These are phyloP conservation scores for Pavo muticus DNA, from an alignment of 2,113 vertebrate genomes.

Conservation along the genomic window DNA sequence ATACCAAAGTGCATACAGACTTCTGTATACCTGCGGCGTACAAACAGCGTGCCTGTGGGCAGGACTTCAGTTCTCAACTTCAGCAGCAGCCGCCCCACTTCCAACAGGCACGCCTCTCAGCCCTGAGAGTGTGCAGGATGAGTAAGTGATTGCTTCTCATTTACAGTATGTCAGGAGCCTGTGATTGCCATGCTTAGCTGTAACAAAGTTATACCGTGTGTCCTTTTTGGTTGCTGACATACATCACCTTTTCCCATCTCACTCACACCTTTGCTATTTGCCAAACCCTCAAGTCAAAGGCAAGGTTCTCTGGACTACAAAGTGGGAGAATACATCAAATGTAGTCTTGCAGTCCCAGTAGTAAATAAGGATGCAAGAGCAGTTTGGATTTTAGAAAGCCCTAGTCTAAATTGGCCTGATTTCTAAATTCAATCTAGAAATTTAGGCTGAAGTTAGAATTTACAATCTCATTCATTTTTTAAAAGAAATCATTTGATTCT, in stretches of 20 bases:
- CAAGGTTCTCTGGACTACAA: background rate
- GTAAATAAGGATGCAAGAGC: background rate
- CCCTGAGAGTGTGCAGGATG: accelerated
- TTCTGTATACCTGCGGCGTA: accelerated
- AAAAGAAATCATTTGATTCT: background rate
- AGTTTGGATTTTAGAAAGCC: background rate
- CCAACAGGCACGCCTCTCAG: accelerated
- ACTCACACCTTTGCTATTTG: background rate
- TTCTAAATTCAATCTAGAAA: background rate
- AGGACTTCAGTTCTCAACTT: background rate
- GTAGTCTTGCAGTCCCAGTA: no score
- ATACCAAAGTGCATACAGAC: accelerated
- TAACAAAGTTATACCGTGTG: accelerated
- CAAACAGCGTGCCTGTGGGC: background rate
- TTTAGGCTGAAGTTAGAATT: background rate
- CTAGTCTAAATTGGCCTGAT: background rate
- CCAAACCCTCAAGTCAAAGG: background rate
- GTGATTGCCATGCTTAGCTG: background rate
- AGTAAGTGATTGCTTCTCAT: accelerated
- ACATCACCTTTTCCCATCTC: background rate
- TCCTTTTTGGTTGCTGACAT: background rate
- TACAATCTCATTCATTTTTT: background rate
- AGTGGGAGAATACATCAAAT: background rate
- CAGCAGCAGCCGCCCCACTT: no score
- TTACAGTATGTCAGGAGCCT: accelerated